phyloP scores from a whole-genome alignment of 2,113 vertebrate species.

The Clarias magur region DNA sequence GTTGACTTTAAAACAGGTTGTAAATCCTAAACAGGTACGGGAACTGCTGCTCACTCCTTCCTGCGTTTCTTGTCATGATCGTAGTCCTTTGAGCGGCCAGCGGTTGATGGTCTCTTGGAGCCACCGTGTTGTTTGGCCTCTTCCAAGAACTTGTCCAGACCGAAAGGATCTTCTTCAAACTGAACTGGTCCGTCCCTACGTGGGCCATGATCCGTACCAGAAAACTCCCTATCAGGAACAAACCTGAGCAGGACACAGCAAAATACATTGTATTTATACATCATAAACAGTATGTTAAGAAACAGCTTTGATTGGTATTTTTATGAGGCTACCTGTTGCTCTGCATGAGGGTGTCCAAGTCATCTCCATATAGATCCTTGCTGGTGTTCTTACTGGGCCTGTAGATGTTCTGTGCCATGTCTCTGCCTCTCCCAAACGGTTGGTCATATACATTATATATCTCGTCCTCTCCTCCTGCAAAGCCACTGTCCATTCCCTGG shows the following conservation, averaged over 20 bases:
- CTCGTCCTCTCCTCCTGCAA: slow-evolving; percentile 94
- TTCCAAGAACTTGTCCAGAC: slow-evolving; percentile 98
- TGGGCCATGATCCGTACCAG: slow-evolving; percentile 85
- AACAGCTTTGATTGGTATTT: neutral
- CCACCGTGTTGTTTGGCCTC: slow-evolving; percentile 97
- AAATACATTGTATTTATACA: neutral
- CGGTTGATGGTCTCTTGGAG: slow-evolving; percentile 91
- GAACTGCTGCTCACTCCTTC: slow-evolving; percentile 80
- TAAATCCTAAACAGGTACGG: neutral
- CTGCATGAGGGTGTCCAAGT: slow-evolving; percentile 89
- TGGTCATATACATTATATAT: slow-evolving; percentile 95
- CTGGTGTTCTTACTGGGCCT: slow-evolving; percentile 91
- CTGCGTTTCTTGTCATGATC: slow-evolving; percentile 97
- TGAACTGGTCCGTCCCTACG: slow-evolving; percentile 92
- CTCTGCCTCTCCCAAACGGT: slow-evolving; percentile 87
- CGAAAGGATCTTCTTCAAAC: slow-evolving; percentile 98
- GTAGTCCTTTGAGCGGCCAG: slow-evolving; percentile 91
- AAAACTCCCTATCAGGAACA: slow-evolving; percentile 93
- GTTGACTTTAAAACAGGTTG: neutral
- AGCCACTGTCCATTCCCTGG: slow-evolving; percentile 97
- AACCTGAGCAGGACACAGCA: slow-evolving; percentile 72
- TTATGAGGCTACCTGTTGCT: slow-evolving; percentile 78
- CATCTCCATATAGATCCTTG: slow-evolving; percentile 89
- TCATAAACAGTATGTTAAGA: neutral
- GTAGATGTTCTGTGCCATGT: slow-evolving; percentile 95